These are phyloP conservation scores for Sebastes wilsoni DNA, from an alignment of 2,797 vertebrate genomes.

Conservation along the genomic window DNA sequence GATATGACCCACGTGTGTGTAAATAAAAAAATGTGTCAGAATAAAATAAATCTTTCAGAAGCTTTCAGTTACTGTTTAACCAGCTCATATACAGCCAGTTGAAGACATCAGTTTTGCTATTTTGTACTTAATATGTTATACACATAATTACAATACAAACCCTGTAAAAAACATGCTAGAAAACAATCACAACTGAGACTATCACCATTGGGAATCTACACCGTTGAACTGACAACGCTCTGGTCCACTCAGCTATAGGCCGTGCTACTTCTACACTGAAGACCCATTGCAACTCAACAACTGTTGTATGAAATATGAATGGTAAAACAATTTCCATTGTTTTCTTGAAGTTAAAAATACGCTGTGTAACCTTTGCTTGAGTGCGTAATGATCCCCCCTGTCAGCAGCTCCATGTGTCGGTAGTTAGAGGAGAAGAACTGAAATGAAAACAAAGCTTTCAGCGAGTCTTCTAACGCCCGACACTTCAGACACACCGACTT, in stretches of 20 bases:
- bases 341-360: conserved; percentile 56
- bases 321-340: conserved; percentile 30
- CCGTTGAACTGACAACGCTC: conserved; percentile 11
- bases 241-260: conserved; percentile 17
- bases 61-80: conserved; percentile 6
- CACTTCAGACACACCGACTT: conserved; percentile 49
- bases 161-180: conserved; percentile 63
- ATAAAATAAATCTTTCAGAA: conserved; percentile 7
- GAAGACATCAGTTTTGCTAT: conserved; percentile 12
- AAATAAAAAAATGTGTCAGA: conserved; percentile 7
- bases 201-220: conserved; percentile 38
- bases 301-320: conserved; percentile 17
- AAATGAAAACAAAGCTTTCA: conserved; percentile 39
- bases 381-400: conserved; percentile 34
- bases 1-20: conserved; percentile 6
- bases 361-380: conserved; percentile 35
- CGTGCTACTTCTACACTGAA: conserved; percentile 31
- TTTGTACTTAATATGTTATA: conserved; percentile 29
- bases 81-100: conserved; percentile 4
- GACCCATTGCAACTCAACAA: conserved; percentile 18
- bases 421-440: conserved; percentile 27
- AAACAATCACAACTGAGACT: conserved; percentile 52
- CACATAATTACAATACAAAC: conserved; percentile 52
- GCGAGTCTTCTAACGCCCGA: conserved; percentile 27
- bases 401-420: conserved; percentile 30